Evolutionary conservation across 2,797 vertebrate species (phyloP).

Genomic region (Gymnoscopelus microlampas): DNA sequence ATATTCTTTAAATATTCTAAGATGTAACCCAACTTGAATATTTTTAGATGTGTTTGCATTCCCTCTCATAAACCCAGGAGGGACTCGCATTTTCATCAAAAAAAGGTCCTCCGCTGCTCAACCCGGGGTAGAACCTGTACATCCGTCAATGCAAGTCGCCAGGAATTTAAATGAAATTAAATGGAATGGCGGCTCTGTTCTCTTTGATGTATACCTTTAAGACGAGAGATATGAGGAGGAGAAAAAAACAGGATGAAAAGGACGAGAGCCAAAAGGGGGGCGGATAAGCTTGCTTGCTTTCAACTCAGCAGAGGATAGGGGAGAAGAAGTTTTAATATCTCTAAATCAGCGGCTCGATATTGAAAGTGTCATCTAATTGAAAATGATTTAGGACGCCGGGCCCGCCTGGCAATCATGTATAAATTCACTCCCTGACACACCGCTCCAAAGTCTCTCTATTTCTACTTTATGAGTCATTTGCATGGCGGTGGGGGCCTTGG

Average conservation of each 20-base stretch:
- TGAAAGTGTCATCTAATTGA: constrained; percentile 88
- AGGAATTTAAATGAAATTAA: too few relatives aligned
- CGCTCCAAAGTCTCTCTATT: constrained; percentile 82
- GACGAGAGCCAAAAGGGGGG: constrained; percentile 14
- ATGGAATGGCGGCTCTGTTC: too few relatives aligned
- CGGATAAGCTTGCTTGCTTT: constrained; percentile 76
- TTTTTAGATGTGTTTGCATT: too few relatives aligned
- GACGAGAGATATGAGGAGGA: not conserved
- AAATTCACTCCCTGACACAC: constrained; percentile 82
- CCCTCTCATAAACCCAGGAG: too few relatives aligned
- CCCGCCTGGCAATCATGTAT: constrained; percentile 78
- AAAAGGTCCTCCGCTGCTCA: too few relatives aligned
- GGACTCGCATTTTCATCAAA: too few relatives aligned
- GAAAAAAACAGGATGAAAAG: not conserved
- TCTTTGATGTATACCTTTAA: constrained; percentile 15
- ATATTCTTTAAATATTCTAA: too few relatives aligned
- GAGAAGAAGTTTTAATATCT: constrained; percentile 84
- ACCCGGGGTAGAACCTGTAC: too few relatives aligned
- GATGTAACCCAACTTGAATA: too few relatives aligned
- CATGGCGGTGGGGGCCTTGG: constrained; percentile 76
- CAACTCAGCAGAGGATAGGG: constrained; percentile 72
- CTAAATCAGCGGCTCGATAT: constrained; percentile 83
- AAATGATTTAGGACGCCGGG: constrained; percentile 82
- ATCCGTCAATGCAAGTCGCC: too few relatives aligned
- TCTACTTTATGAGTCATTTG: constrained; percentile 84